These are phyloP conservation scores for Boloria euphrosyne DNA, from an alignment of 2,888 invertebrate genomes.

Conservation along the genomic window DNA sequence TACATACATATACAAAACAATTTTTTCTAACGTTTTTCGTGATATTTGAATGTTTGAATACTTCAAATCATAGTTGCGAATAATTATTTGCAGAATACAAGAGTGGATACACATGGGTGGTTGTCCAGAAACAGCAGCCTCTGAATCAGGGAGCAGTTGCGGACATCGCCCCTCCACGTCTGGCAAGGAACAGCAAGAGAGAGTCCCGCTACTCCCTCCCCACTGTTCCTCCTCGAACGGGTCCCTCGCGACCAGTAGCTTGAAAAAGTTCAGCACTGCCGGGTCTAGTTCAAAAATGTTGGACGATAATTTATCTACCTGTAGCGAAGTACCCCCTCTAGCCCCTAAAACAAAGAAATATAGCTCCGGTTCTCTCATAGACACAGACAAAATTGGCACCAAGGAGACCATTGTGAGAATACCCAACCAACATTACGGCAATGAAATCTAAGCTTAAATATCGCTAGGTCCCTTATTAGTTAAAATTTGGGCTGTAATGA, in stretches of 20 bases:
- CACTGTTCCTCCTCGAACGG: conserved; percentile 76
- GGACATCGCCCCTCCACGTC: conserved; percentile 61
- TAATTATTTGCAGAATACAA: conserved; percentile 48
- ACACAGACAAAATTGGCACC: conserved; percentile 67
- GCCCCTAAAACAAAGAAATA: conserved; percentile 73
- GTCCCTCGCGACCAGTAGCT: conserved; percentile 69
- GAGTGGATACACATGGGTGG: conserved; percentile 75
- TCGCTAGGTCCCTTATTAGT: conserved; percentile 17
- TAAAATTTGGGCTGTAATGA: conserved; percentile 17
- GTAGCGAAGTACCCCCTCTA: conserved; percentile 72
- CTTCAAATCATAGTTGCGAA: too few species aligned
- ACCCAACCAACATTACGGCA: conserved; percentile 68
- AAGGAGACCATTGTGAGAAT: conserved; percentile 74
- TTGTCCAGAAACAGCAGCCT: conserved; percentile 62
- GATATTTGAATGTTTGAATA: too few species aligned
- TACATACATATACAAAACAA: too few species aligned
- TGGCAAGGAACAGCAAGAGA: conserved; percentile 65
- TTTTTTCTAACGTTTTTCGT: too few species aligned
- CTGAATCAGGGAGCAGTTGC: conserved; percentile 63
- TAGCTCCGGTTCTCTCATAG: conserved; percentile 74
- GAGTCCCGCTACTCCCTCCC: conserved; percentile 70
- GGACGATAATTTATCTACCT: conserved; percentile 70
- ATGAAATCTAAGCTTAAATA: conserved; percentile 52
- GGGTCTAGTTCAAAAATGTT: conserved; percentile 61
- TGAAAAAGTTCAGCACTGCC: conserved; percentile 67